Conservation (phyloP, 2,797 vertebrate genomes). For the Sebastes goodei region DNA sequence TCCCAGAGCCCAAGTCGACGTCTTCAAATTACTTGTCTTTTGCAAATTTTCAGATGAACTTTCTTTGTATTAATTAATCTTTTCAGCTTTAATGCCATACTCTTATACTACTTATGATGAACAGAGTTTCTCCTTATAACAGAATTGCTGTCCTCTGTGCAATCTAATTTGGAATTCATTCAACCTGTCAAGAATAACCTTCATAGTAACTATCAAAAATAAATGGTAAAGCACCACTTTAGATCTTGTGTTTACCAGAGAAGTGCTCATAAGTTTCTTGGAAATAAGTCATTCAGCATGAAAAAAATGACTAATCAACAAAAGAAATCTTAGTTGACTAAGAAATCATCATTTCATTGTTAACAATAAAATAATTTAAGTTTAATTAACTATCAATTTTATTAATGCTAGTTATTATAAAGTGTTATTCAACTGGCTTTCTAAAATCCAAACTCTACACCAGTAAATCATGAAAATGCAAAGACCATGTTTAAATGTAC, state of each 20-base stretch:
- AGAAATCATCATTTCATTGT: not conserved
- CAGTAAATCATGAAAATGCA: not conserved
- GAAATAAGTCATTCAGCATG: not conserved
- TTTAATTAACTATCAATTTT: not conserved
- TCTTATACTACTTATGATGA: no score
- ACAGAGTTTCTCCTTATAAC: no score
- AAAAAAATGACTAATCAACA: not conserved
- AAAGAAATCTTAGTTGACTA: no score
- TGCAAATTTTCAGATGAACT: not conserved
- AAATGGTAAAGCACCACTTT: no score
- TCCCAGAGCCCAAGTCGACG: not conserved
- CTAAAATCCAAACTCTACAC: not conserved
- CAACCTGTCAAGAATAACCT: not conserved
- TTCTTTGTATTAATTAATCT: not conserved
- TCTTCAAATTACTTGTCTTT: not conserved
- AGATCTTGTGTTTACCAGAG: no score
- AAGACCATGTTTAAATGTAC: no score
- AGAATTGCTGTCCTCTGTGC: no score
- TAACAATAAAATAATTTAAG: not conserved
- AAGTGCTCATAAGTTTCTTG: no score
- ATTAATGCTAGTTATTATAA: not conserved
- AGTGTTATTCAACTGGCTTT: not conserved
- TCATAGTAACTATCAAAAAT: no score
- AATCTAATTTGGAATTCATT: not conserved
- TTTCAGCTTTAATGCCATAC: no score